Evolutionary conservation across 2,113 vertebrate genomes (phyloP).

Genomic region (Chionis minor): DNA sequence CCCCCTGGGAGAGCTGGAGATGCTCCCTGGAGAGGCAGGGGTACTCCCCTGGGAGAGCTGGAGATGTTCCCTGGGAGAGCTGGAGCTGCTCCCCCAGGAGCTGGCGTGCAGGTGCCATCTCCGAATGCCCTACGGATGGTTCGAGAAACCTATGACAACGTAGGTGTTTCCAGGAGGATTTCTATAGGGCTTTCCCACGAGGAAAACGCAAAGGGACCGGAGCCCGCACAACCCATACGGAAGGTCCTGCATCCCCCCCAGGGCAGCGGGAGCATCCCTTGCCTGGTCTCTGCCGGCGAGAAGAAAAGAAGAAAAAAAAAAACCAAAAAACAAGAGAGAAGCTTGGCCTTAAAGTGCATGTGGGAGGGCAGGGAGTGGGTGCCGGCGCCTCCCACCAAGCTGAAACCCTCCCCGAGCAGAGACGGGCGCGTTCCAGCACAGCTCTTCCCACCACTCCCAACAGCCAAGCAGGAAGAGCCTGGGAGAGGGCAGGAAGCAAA

Average conservation of each 20-base stretch:
- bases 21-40: too few species aligned
- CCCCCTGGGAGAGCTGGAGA: neutral
- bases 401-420: neutral
- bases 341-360: conserved; percentile 41
- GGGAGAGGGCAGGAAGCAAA: neutral
- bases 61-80: neutral
- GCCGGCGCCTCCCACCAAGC: neutral
- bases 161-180: neutral
- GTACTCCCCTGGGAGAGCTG: neutral
- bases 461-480: neutral
- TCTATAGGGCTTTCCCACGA: neutral
- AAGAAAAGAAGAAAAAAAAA: too few species aligned
- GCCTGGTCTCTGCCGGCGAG: neutral
- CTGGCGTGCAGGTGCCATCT: neutral
- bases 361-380: neutral
- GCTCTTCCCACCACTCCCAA: neutral
- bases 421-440: neutral
- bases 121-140: neutral
- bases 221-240: neutral
- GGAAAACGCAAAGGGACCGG: neutral
- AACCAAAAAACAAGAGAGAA: neutral
- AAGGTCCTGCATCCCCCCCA: neutral
- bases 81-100: neutral
- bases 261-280: neutral
- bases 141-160: neutral